Evolutionary conservation across 2,113 vertebrate genomes (phyloP), one percentile per base, ranked within the genome.

Genomic region (Oncorhynchus masou): DNA sequence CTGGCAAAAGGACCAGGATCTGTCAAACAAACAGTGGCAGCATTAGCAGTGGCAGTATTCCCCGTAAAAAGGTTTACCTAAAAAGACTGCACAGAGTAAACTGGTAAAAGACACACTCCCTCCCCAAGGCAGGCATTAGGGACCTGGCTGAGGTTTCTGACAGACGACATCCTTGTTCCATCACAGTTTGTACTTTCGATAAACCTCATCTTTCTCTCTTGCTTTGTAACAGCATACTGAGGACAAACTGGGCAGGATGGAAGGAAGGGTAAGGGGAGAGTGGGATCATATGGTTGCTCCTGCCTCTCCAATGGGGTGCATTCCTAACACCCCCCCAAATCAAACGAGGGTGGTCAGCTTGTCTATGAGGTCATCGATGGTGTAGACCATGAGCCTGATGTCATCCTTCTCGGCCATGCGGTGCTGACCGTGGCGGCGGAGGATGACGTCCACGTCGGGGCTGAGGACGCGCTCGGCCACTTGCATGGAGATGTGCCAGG

Each of bases 361-460:
- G 90, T 98, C 96, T 88, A 99, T 98, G 81, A 99, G 95, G 84
- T 99, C 97, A 81, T 99, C 97, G 20, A 98, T 94, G 4, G 96
- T 98, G 82, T 96, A 98, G 66, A 97, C 93, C 74, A 98, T 93
- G 70, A 98, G 95, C 67, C 97, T 97, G 74, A 95, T 92, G 86
- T 99, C 97, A 0, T 96, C 96, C 85, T 96, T 97, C 16, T 97
- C 96, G 2, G 91, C 95, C 97, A 99, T 96, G 16, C 91, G 93
- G 83, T 99, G 97, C 20, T 93, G 94, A 73, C 97, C 94, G 0
- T 89, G 81, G 83, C 97, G 96, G 82, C 97, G 94, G 5, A 99
- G 95, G 86, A 96, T 96, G 72, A 98, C 71, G 51, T 98, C 97
- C 71, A 98, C 95, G 0, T 99, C 97, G 1, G 87, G 78, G 83